A percentile compares a stretch with the other conserved stretches of the same genome.
Evolutionary conservation across 1,140 invertebrate species (phyloP).

Genomic region (Lanistes nyassanus): DNA sequence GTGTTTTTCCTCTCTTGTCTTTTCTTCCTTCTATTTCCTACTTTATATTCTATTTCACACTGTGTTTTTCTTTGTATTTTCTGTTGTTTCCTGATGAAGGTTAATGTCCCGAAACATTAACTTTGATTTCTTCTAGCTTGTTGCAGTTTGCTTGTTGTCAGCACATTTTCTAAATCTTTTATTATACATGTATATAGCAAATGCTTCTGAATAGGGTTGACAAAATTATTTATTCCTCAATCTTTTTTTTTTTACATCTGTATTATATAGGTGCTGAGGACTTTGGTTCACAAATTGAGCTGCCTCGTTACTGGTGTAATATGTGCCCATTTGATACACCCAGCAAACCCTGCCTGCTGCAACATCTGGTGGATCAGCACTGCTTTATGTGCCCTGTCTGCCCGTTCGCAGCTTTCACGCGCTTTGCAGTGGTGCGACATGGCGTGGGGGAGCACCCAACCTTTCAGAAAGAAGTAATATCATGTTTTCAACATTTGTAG

Average conservation of each 20-base stretch:
- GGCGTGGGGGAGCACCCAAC: neutral
- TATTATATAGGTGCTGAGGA: constrained; percentile 9
- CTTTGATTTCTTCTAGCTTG: neutral
- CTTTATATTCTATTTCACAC: no score
- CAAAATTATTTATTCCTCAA: neutral
- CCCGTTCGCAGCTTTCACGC: neutral
- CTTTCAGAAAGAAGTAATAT: neutral
- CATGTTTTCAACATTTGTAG: neutral
- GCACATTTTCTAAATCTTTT: neutral
- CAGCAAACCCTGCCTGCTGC: constrained; percentile 19
- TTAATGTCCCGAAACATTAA: neutral
- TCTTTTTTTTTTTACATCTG: neutral
- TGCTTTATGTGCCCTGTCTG: constrained; percentile 22
- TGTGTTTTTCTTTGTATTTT: no score
- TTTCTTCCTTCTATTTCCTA: no score
- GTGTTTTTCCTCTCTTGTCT: no score
- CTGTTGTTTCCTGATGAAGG: no score
- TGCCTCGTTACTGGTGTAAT: constrained; percentile 21
- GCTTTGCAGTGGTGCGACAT: constrained; percentile 1
- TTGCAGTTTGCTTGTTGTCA: neutral
- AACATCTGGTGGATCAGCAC: neutral
- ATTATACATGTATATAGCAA: neutral
- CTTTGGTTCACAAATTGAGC: constrained; percentile 1
- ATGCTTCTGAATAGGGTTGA: no score
- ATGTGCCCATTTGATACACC: constrained; percentile 17